A percentile compares a stretch with the other conserved stretches of the same genome.
These are phyloP conservation scores for Drosophila subpulchrella DNA, from an alignment of 1,140 invertebrate species.

Conservation along the genomic window DNA sequence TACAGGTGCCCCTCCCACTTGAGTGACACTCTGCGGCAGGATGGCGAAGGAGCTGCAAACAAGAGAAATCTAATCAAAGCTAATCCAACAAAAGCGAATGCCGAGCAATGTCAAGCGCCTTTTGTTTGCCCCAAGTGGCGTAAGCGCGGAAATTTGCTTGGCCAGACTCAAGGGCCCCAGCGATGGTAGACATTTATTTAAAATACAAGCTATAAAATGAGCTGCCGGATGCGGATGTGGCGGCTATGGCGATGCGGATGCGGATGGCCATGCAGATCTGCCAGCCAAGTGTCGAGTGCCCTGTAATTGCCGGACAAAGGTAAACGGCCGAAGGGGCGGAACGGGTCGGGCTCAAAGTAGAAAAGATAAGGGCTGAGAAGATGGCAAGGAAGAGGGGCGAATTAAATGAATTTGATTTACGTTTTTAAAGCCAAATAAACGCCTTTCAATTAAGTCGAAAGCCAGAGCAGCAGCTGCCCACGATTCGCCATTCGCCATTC, in stretches of 20 bases:
- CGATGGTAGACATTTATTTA: slow-evolving; percentile 68
- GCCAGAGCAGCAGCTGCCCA: slow-evolving; percentile 38
- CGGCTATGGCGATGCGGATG: slow-evolving; percentile 21
- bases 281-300: slow-evolving; percentile 63
- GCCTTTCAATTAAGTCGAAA: slow-evolving; percentile 80
- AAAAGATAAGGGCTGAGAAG: slow-evolving; percentile 16
- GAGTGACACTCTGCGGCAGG: slow-evolving; percentile 62
- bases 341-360: slow-evolving; percentile 19
- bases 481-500: slow-evolving; percentile 5
- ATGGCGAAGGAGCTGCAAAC: slow-evolving; percentile 44
- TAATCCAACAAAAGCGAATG: slow-evolving; percentile 82
- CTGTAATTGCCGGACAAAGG: slow-evolving; percentile 79
- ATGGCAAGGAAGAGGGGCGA: slow-evolving; percentile 11
- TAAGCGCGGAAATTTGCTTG: slow-evolving; percentile 75
- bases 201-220: slow-evolving; percentile 83
- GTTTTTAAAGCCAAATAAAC: slow-evolving; percentile 83
- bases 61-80: slow-evolving; percentile 83
- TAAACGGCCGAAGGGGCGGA: slow-evolving; percentile 16
- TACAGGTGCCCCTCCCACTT: slow-evolving; percentile 30
- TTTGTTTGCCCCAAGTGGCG: slow-evolving; percentile 79
- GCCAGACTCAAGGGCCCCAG: slow-evolving; percentile 34
- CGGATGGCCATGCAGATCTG: slow-evolving; percentile 25
- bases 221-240: slow-evolving; percentile 53
- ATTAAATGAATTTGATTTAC: slow-evolving; percentile 84
- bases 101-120: slow-evolving; percentile 70